A percentile compares a stretch with the other conserved stretches of the same genome.
These are phyloP conservation scores for Sympetrum striolatum DNA, from an alignment of 2,888 invertebrate species.

Conservation along the genomic window DNA sequence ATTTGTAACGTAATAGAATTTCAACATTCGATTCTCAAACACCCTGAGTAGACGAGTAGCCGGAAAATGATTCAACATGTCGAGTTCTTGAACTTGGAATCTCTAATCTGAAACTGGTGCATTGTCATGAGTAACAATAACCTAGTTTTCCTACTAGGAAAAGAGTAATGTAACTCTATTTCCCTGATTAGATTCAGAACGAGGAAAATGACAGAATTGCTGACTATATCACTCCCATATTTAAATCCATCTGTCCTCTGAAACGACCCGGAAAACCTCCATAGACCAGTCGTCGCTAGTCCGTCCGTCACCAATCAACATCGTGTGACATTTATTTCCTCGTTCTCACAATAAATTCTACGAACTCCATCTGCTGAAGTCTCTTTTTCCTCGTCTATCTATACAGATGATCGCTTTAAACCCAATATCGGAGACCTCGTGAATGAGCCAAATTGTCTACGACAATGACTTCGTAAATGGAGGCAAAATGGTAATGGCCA, in stretches of 20 bases:
- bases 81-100: no score
- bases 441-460: background rate
- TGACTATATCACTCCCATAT: background rate
- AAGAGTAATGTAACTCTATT: no score
- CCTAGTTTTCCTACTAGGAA: no score
- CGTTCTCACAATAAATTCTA: background rate
- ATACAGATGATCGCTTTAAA: background rate
- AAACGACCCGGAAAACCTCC: background rate
- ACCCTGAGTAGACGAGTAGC: no score
- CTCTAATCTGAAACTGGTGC: no score
- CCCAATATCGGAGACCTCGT: background rate
- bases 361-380: background rate
- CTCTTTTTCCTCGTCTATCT: background rate
- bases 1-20: no score
- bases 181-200: no score
- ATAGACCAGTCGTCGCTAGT: background rate
- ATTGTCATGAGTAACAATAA: no score
- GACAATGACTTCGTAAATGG: background rate
- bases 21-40: no score
- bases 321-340: background rate
- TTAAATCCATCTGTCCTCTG: background rate
- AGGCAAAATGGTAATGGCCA: background rate
- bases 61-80: no score
- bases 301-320: background rate
- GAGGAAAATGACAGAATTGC: background rate